Evolutionary conservation across 2,113 vertebrate genomes (phyloP), one percentile per base, ranked within the genome.

Genomic region (Daubentonia madagascariensis): DNA sequence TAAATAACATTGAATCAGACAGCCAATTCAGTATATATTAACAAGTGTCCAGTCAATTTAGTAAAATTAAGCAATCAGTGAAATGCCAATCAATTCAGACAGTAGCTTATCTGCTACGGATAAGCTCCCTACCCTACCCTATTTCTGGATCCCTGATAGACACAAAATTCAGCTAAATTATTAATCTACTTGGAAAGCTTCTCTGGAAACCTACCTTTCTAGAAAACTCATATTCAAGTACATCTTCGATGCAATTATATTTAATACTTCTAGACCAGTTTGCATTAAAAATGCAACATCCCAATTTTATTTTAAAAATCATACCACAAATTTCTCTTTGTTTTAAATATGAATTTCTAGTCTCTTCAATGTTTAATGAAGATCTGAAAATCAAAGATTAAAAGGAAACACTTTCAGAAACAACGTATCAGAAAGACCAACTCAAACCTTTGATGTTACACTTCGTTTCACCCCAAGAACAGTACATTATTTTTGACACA

Each of bases 401-500:
- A 79, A 97, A 97, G 79, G 52, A 96, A 40, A 48, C 57, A 97
- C 87, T 76, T 94, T 95, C 45, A 45, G 61, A 98, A 97, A 94
- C 94, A 97, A 98, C 68, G 70, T 35, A 96, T 96, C 95, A 98
- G 35, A 86, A 73, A 80, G 25, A 98, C 45, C 35, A 94, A 93
- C 43, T 96, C 95, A 98, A 97, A 97, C 85, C 59, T 98, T 96
- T 98, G 87, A 98, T 96, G 54, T 86, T 94, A 43, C 45, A 92
- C 45, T 92, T 89, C 50, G 68, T 86, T 90, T 98, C 63, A 80
- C 68, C 89, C 65, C 28, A 91, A 98, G 40, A 87, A 92, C 78
- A 94, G 73, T 76, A 97, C 98, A 97, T 96, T 25, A 97, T 94
- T 98, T 94, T 89, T 78, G 61, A 85, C 85, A 73, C 32, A 88